Base-by-base conservation (phyloP, 2,888 invertebrate genomes). In the Sarcophaga caerulescens region DNA sequence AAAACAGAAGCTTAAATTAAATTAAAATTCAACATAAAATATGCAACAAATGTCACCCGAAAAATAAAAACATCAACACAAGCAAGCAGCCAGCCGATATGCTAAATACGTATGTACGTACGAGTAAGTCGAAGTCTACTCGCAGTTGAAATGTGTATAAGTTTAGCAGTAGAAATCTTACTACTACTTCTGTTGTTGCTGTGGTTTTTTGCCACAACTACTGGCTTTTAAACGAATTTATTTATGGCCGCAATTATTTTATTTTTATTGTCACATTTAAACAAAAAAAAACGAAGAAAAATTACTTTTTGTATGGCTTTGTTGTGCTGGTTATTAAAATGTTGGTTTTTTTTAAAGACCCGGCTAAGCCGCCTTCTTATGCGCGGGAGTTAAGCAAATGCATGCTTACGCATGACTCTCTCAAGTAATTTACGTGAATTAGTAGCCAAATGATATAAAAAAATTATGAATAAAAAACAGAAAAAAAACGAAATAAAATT, bases 201-300 rank as follows among this genome's bases (percentile, higher is more conserved):
- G 52, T 52, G 12, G 52, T 17, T 52, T 12, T 52, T 52, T 52
- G 52, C 52, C 17, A 52, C 52, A 52, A 52, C 79, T 80, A 81
- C 81, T 85, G 90, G 87, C 88, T 87, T 87, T 89, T 88, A 89
- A 90, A 90, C 89, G 90, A 91, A 90, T 91, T 91, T 91, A 92
- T 92, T 91, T 91, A 92, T 92, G 90, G 88, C 89, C 89, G 89
- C 90, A 90, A 91, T 92, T 91, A 91, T 91, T 92, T 92, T 91
- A 92, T 92, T 91, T 91, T 91, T 91, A 91, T 90, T 91, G 90
- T 89, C 89, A 89, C 89, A 88, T 88, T 68, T 84, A 74, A 62
- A 73, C 75, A 78, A 6, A 35, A 35, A 35, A 25, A 25, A 25
- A 25, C 25, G 35, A 35, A 35, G 6, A 35, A 35, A 35, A 35